These are phyloP conservation scores for Pachymerium ferrugineum DNA, from an alignment of 2,888 invertebrate species.

Conservation along the genomic window DNA sequence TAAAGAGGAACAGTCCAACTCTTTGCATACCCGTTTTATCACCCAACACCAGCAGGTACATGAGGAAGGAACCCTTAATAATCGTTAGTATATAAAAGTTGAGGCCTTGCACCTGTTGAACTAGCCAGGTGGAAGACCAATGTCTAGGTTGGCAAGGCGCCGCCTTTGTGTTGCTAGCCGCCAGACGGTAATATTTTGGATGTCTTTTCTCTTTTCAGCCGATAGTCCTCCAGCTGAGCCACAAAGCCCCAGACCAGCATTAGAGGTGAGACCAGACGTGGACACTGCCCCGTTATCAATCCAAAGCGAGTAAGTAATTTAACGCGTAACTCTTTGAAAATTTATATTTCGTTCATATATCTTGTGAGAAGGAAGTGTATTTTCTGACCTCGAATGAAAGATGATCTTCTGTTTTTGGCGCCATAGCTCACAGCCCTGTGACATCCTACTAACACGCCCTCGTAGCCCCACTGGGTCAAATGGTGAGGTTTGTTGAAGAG, in stretches of 20 bases:
- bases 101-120: slow-evolving; percentile 14
- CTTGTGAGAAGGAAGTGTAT: neutral
- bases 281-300: neutral
- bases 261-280: slow-evolving; percentile 21
- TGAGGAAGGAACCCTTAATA: neutral
- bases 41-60: slow-evolving; percentile 23
- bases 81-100: too few relatives aligned
- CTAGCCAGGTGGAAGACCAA: neutral
- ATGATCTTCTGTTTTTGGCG: slow-evolving; percentile 6
- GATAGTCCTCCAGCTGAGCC: slow-evolving; percentile 10
- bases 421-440: slow-evolving; percentile 27
- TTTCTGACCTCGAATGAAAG: slow-evolving; percentile 17
- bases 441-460: slow-evolving; percentile 16
- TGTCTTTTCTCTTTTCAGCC: neutral
- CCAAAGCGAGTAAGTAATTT: neutral
- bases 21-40: neutral
- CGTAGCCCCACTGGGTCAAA: slow-evolving; percentile 19
- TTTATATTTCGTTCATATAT: neutral
- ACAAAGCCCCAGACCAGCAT: slow-evolving; percentile 20
- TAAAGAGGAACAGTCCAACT: neutral
- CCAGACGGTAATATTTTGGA: neutral
- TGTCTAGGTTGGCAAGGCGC: neutral
- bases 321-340: neutral
- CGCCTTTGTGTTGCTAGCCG: slow-evolving; percentile 8
- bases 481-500: slow-evolving; percentile 1